phyloP scores from a whole-genome alignment of 1,140 invertebrate species.

The Penaeus japonicus region DNA sequence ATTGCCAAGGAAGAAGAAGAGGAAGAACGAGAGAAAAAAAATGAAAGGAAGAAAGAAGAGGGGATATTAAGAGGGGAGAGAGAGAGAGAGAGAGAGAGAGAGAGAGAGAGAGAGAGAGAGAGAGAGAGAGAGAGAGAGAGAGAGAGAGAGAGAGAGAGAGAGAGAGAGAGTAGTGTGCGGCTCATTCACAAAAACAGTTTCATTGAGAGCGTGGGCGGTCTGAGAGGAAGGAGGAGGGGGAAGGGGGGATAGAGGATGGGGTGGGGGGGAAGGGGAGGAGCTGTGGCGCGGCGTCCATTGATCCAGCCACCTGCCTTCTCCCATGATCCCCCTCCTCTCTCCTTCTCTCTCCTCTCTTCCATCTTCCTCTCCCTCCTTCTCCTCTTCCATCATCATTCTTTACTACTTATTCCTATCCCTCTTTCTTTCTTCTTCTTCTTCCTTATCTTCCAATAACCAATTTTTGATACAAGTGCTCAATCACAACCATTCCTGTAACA shows the following conservation, averaged over 20 bases:
- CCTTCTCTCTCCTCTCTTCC: too few relatives aligned
- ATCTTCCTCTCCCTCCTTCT: too few relatives aligned
- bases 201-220: neutral
- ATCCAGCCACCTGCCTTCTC: neutral
- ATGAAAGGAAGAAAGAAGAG: neutral
- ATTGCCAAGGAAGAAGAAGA: neutral
- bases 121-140: neutral
- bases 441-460: too few relatives aligned
- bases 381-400: too few relatives aligned
- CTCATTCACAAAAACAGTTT: neutral
- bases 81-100: conserved; percentile 18
- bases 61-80: neutral
- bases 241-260: neutral
- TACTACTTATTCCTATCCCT: too few relatives aligned
- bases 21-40: neutral
- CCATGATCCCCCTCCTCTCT: neutral
- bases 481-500: too few relatives aligned
- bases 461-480: too few relatives aligned
- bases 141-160: neutral
- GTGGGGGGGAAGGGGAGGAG: conserved; percentile 18
- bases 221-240: neutral
- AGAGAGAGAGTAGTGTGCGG: neutral
- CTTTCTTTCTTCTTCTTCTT: too few relatives aligned
- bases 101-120: neutral
- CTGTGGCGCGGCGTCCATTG: neutral